Conservation (phyloP, 2,888 invertebrate genomes). For the Muschampia plurimacula region DNA sequence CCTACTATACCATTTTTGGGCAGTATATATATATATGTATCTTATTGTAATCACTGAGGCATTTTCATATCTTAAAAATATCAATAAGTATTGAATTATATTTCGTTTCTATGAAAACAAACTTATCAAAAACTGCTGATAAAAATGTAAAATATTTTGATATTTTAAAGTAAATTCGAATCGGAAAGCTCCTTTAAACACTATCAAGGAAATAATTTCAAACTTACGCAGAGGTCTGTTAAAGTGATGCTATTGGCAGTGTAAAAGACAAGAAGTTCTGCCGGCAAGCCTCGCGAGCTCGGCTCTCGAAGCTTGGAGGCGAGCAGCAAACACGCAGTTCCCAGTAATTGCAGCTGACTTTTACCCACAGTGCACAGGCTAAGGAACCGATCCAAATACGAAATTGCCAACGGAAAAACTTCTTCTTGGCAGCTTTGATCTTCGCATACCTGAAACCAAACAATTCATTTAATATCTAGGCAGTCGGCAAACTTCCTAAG, state of each 20-base stretch:
- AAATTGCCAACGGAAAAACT: conserved; percentile 96
- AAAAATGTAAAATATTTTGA: too few species aligned
- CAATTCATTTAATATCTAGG: conserved; percentile 24
- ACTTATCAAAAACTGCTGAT: too few species aligned
- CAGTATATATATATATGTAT: too few species aligned
- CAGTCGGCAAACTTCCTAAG: conserved; percentile 47
- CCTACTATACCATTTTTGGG: too few species aligned
- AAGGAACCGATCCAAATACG: conserved; percentile 97
- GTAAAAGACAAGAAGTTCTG: conserved; percentile 94
- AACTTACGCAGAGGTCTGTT: conserved; percentile 95
- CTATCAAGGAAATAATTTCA: neutral
- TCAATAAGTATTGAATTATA: too few species aligned
- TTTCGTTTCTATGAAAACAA: too few species aligned
- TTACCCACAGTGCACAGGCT: conserved; percentile 93
- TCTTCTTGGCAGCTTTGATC: conserved; percentile 97
- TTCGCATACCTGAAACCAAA: conserved; percentile 93
- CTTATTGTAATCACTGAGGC: too few species aligned
- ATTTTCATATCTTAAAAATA: too few species aligned
- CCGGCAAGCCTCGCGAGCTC: conserved; percentile 89
- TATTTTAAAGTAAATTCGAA: too few species aligned
- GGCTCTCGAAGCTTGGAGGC: conserved; percentile 97
- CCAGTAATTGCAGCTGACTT: conserved; percentile 95
- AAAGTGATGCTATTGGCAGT: conserved; percentile 97
- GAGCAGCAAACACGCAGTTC: conserved; percentile 95
- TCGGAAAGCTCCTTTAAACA: too few species aligned